phyloP scores from a whole-genome alignment of 2,113 vertebrate species.

The Neolamprologus toae region DNA sequence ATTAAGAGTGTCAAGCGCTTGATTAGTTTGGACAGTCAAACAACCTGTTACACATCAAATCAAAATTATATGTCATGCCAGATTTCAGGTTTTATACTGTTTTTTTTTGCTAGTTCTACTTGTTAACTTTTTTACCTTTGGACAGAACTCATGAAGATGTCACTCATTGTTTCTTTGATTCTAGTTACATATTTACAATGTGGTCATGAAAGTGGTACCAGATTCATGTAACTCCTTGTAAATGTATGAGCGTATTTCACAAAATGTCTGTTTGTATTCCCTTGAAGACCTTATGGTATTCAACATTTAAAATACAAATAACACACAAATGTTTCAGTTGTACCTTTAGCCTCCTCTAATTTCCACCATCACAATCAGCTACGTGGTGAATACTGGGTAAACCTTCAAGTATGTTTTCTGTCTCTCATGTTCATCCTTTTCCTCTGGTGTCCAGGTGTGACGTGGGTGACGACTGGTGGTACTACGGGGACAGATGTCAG shows the following conservation, averaged over 20 bases:
- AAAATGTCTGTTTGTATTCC: not conserved
- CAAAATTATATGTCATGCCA: not conserved
- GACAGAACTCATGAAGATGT: not conserved
- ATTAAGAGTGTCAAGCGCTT: not conserved
- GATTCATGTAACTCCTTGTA: not conserved
- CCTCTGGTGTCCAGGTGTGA: slow-evolving; percentile 70
- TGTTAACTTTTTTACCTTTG: not conserved
- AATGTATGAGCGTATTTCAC: not conserved
- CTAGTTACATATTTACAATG: not conserved
- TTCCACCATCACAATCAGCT: not conserved
- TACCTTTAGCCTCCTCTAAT: not conserved
- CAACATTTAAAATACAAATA: not conserved
- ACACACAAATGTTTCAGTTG: not conserved
- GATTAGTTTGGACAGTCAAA: not conserved
- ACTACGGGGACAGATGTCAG: slow-evolving; percentile 79
- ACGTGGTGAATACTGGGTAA: not conserved
- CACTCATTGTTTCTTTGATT: not conserved
- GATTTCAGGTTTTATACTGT: not conserved
- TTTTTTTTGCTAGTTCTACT: not conserved
- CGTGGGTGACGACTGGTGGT: slow-evolving; percentile 82
- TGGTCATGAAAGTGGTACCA: not conserved
- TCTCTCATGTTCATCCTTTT: not conserved
- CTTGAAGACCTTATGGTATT: not conserved
- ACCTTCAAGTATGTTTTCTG: not conserved
- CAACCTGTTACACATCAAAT: not conserved